Base-by-base conservation (phyloP, 2,113 vertebrate species). In the Plecturocebus donacophilus region DNA sequence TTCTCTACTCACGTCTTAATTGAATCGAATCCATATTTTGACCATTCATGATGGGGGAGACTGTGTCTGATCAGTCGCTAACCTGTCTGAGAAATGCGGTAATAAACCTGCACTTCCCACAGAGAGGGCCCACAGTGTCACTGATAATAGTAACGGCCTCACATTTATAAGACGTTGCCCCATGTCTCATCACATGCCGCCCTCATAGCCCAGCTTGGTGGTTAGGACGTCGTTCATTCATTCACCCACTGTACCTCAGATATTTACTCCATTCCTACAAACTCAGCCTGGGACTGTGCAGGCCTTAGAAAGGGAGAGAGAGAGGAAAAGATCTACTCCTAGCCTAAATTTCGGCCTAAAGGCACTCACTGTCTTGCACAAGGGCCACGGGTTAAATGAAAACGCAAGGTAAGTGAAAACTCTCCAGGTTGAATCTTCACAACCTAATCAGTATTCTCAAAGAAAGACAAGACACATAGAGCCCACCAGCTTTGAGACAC, bases 141-240 rank as follows among this genome's bases (percentile, higher is more conserved):
- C 2, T 12, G 19, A 13, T 17, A 70, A 70, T n/a, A 35, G 68
- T n/a, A 35, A 68, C 64, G 35, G 64, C 64, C 2, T 52, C 30
- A 19, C 27, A 6, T 13, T 16, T 9, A 0, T 38, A 8, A 38
- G 71, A 6, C 0, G 0, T 1, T 0, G 17, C 32, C 81, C 6
- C 80, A 8, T 2, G 0, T 1, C 2, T 17, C 3, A 3, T 21
- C 79, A 23, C 16, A 6, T 40, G 56, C 3, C 47, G 1, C 1
- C 6, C 71, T 38, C 25, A 0, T 0, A 6, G 8, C 40, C 56
- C 49, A 20, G 81, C 0, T 0, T 0, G 9, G 1, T 1, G 23
- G 49, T 0, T 7, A 35, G 88, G 49, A 7, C 10, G 7, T 23
- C 79, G 6, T 4, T 6, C 38, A 10, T 6, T 0, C 14, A 5